Base-by-base conservation (phyloP, 1,140 invertebrate genomes). In the Anastatus disparis region DNA sequence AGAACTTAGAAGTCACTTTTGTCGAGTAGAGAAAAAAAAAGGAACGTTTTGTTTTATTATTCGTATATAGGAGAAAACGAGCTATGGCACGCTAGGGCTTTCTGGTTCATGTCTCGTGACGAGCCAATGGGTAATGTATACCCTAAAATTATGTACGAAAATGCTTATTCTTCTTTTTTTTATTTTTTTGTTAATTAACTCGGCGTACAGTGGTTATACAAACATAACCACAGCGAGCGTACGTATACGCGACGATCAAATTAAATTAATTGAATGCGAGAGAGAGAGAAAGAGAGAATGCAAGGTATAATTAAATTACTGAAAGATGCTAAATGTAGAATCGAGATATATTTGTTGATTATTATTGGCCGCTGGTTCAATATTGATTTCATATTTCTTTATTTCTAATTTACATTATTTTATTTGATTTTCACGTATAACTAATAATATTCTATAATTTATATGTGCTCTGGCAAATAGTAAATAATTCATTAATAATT, bases 31-130 rank as follows among this genome's bases (percentile, higher is more conserved):
- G 3, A 56, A 67, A 35, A 38, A 71, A 71, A 70, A 67, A 69
- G 64, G 44, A 12, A 48, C 66, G 52, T 79, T 77, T 79, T 78
- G 73, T 77, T 78, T 78, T 76, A 76, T 78, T 78, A 75, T 78
- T 75, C 75, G 76, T n/a, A n/a, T n/a, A n/a, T n/a, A n/a, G n/a
- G n/a, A n/a, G n/a, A 74, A 76, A 55, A 58, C 62, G 74, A 72
- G 74, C 72, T 65, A 61, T 71, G 73, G 70, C 73, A 70, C 35
- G 56, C 71, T 66, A 71, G 27, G 17, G 31, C 71, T 46, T 26
- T 24, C 61, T 71, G 46, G 31, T 10, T 35, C 31, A 10, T n/a
- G 31, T 6, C 4, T 6, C 31, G 31, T 10, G 10, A 35, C 2
- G n/a, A 20, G 20, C 7, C n/a, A n/a, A n/a, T n/a, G n/a, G n/a